Percentiles rank a stretch among this genome's conserved stretches.
Evolutionary conservation across 1,140 invertebrate species (phyloP).

Genomic region (Caenorhabditis latens): DNA sequence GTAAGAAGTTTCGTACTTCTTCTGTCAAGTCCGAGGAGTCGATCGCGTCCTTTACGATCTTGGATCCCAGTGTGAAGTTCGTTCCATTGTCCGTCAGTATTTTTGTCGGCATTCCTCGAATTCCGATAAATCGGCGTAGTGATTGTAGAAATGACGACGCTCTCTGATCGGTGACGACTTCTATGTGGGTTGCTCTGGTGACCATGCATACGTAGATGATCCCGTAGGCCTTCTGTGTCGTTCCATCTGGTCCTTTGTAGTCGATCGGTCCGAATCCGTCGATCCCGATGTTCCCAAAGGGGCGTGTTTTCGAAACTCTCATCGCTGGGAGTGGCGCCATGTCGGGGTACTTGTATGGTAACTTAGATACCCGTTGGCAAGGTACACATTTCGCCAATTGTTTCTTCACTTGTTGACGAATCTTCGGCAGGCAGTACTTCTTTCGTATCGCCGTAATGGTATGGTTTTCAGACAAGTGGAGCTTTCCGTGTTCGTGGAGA

Average conservation of each 20-base stretch:
- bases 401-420: neutral
- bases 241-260: neutral
- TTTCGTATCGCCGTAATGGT: neutral
- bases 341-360: conserved; percentile 47
- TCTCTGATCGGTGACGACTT: neutral
- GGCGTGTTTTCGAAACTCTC: neutral
- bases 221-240: neutral
- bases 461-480: neutral
- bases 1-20: neutral
- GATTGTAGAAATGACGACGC: conserved; percentile 12
- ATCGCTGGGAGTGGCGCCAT: conserved; percentile 8
- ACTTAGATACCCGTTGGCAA: neutral
- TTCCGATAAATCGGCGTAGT: conserved; percentile 21
- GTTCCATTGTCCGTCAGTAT: conserved; percentile 55
- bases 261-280: conserved; percentile 57
- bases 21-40: neutral
- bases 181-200: conserved; percentile 24
- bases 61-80: conserved; percentile 2
- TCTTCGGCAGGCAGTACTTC: neutral
- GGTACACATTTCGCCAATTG: neutral
- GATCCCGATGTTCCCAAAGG: conserved; percentile 40
- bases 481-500: neutral
- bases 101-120: neutral
- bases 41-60: neutral
- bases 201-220: conserved; percentile 20